A percentile compares a stretch with the other conserved stretches of the same genome.
Conservation (phyloP, 2,113 vertebrate species). For the Pluvialis apricaria region DNA sequence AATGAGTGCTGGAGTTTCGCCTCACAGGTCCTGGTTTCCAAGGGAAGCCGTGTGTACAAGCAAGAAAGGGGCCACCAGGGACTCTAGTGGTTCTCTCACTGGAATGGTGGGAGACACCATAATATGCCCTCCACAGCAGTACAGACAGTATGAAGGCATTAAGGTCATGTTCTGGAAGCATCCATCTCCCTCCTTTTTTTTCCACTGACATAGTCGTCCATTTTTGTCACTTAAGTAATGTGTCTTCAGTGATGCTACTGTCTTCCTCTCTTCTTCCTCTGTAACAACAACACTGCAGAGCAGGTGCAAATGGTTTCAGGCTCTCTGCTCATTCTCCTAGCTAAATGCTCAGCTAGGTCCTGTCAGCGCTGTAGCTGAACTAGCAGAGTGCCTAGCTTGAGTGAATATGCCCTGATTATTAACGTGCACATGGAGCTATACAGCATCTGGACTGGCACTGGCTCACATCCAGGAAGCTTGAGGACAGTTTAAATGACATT, state of each 20-base stretch:
- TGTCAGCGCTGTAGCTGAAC: neutral
- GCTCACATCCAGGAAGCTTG: neutral
- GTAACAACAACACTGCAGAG: neutral
- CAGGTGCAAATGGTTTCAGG: neutral
- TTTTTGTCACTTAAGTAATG: neutral
- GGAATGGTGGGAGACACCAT: neutral
- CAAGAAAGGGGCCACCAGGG: fast-evolving
- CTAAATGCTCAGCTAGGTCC: neutral
- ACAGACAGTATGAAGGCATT: neutral
- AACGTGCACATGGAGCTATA: neutral
- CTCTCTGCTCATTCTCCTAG: neutral
- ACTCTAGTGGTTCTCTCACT: no score
- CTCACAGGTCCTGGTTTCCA: fast-evolving
- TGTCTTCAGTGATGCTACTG: neutral
- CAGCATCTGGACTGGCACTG: neutral
- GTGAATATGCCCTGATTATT: neutral
- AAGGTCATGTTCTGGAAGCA: neutral
- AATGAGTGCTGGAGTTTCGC: neutral
- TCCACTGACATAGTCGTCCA: fast-evolving
- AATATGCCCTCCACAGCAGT: neutral
- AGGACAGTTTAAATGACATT: neutral
- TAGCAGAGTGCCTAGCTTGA: neutral
- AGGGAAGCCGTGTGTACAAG: neutral
- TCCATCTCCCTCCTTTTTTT: neutral
- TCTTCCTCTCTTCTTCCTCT: neutral